Conservation (phyloP, 2,888 invertebrate species). For the Auanema freiburgensis region DNA sequence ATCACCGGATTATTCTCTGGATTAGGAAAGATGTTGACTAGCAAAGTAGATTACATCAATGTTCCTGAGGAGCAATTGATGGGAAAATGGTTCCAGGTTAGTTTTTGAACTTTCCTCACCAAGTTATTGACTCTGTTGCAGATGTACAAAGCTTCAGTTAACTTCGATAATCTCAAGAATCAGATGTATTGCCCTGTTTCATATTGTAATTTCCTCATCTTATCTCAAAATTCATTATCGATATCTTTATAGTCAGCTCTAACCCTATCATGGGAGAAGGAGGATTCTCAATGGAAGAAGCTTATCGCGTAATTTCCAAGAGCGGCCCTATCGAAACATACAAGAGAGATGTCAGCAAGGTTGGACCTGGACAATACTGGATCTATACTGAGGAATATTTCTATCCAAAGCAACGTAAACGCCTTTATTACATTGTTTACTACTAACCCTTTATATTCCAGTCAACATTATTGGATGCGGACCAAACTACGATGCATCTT, state of each 20-base stretch:
- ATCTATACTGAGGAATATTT: conserved; percentile 65
- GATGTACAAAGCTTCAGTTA: conserved; percentile 65
- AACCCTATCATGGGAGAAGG: conserved; percentile 64
- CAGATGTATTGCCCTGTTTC: conserved; percentile 65
- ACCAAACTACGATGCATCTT: neutral
- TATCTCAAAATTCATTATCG: neutral
- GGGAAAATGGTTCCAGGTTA: conserved; percentile 63
- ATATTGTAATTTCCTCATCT: conserved; percentile 53
- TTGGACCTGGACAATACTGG: conserved; percentile 64
- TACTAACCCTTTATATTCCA: neutral
- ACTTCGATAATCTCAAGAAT: conserved; percentile 64
- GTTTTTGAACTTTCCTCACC: no score
- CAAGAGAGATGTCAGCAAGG: conserved; percentile 63
- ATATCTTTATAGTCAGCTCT: conserved; percentile 49
- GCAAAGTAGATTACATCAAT: conserved; percentile 60
- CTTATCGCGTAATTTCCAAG: conserved; percentile 62
- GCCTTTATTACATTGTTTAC: neutral
- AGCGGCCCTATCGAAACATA: conserved; percentile 64
- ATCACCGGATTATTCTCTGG: conserved; percentile 63
- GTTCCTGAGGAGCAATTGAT: conserved; percentile 60
- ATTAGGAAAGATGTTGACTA: conserved; percentile 62
- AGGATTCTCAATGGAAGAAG: conserved; percentile 65
- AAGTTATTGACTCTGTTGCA: conserved; percentile 20
- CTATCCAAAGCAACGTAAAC: conserved; percentile 64
- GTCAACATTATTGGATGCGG: neutral